phyloP scores from a whole-genome alignment of 2,797 vertebrate genomes.

The Pseudocheirus occidentalis region DNA sequence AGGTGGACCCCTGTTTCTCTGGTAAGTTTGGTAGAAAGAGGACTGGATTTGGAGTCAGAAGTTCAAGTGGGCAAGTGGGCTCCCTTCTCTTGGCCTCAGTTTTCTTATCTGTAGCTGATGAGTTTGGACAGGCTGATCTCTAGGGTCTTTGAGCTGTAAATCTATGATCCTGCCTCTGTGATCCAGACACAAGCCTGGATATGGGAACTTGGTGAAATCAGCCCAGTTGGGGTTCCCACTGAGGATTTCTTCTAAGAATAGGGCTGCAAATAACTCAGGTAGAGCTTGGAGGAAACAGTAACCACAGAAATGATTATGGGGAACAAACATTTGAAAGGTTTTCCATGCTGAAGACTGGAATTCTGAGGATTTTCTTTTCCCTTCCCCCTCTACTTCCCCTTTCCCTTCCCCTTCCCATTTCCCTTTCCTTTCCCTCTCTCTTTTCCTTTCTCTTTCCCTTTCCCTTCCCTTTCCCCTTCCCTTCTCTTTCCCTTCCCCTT shows the following conservation, averaged over 20 bases:
- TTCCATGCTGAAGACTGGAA: constrained; percentile 7
- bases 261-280: neutral
- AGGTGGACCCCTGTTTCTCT: neutral
- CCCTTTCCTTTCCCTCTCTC: neutral
- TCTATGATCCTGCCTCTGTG: neutral
- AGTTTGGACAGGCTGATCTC: neutral
- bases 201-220: neutral
- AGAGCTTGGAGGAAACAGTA: neutral
- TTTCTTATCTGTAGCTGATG: neutral
- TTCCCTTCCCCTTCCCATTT: neutral
- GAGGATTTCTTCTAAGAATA: neutral
- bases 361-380: neutral
- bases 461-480: no score
- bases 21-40: neutral
- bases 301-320: neutral
- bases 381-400: neutral
- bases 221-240: neutral
- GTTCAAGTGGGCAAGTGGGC: neutral
- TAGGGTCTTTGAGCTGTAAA: neutral
- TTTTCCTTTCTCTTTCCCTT: neutral
- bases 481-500: no score
- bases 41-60: neutral
- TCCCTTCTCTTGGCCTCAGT: neutral
- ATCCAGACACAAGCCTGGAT: neutral
- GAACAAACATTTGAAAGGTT: constrained; percentile 1